Percentiles rank a stretch among this genome's conserved stretches.
phyloP scores from a whole-genome alignment of 2,888 invertebrate species.

The Pteria penguin region DNA sequence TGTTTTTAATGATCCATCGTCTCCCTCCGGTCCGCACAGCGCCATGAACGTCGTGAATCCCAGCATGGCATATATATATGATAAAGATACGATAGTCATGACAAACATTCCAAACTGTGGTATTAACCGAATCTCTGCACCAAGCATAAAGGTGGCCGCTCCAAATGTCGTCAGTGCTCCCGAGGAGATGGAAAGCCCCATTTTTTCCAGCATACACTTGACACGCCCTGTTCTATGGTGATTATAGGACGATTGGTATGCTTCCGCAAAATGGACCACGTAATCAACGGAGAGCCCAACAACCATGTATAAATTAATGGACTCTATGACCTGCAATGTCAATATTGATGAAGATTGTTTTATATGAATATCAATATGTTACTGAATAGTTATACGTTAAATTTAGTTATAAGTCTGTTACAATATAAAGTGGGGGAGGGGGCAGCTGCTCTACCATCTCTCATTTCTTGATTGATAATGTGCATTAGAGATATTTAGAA shows the following conservation, averaged over 20 bases:
- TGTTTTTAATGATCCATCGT: slow-evolving; percentile 54
- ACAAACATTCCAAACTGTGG: slow-evolving; percentile 71
- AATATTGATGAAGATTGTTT: no score
- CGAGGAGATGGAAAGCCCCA: slow-evolving; percentile 67
- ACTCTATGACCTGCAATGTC: no score
- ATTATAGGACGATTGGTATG: slow-evolving; percentile 58
- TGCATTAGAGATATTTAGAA: no score
- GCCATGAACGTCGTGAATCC: slow-evolving; percentile 64
- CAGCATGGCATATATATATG: slow-evolving; percentile 62
- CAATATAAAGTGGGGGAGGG: no score
- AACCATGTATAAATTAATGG: slow-evolving; percentile 66
- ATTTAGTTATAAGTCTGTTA: no score
- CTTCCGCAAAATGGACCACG: slow-evolving; percentile 70
- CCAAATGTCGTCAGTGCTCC: slow-evolving; percentile 70
- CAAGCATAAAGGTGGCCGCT: slow-evolving; percentile 67
- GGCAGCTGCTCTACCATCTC: no score
- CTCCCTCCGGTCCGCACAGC: slow-evolving; percentile 65
- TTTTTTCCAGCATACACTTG: slow-evolving; percentile 58
- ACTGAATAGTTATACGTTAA: no score
- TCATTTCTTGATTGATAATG: no score
- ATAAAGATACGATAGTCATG: slow-evolving; percentile 65
- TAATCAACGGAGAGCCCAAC: slow-evolving; percentile 71
- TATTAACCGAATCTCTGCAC: slow-evolving; percentile 66
- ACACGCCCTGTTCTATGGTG: slow-evolving; percentile 57
- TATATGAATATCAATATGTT: no score